Base-by-base conservation (phyloP, 1,140 invertebrate genomes). In the Cherax quadricarinatus region DNA sequence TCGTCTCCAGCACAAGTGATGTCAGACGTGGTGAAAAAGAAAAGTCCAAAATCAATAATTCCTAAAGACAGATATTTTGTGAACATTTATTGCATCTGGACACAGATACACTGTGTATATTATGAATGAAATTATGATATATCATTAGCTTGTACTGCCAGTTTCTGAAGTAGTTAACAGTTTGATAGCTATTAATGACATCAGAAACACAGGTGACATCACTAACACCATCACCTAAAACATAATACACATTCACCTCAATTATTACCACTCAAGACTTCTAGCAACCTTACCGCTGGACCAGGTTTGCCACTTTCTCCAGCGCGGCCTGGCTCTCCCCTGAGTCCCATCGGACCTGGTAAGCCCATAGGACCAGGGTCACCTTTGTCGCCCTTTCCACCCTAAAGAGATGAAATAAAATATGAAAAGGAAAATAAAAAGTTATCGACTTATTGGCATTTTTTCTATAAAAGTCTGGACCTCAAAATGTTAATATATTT, bases 321-420 rank as follows among this genome's bases (percentile, higher is more conserved):
- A 94, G 96, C 95, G 94, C 96, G 96, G 94, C 97, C 98, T 94
- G 95, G 96, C 95, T 98, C 98, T 92, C 98, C 98, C 95, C 97
- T 96, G 94, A 98, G 96, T 94, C 98, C 98, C 96, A 98, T 98
- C 62, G 98, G 98, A 94, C 98, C 98, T 94, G 98, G 98, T 95
- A 99, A 96, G 95, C 98, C 98, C 98, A 99, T 99, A 83, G 98
- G 98, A 94, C 98, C 98, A 83, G 97, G 97, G 95, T 98, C 98
- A 86, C 98, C 98, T 95, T 97, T 98, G 82, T 96, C 96, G 86
- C 98, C 98, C 95, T 98, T 98, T 93, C 98, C 97, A 94, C 98
- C 98, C 98, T 99, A 95, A 51, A 94, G 62, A 60, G n/a, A 89
- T 18, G 66, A 80, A 80, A 75, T 53, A 51, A n/a, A 18, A 49